Evolutionary conservation across 2,888 invertebrate species (phyloP), one percentile per base, ranked within the genome.

Genomic region (Ctena decussata): DNA sequence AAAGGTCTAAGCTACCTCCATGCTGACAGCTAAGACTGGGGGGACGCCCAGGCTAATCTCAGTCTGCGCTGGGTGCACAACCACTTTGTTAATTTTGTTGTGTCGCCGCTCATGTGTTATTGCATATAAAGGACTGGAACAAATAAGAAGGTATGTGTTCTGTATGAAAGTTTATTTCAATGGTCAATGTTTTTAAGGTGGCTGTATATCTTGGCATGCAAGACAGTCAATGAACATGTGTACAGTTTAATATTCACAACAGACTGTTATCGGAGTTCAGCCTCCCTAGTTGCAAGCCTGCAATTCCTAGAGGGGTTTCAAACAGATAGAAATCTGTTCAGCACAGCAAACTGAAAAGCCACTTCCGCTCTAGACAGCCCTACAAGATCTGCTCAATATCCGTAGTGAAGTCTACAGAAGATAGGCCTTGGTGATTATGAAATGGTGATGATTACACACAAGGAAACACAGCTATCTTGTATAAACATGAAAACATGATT

Each of bases 351-450:
- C 35, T 71, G 57, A 86, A 79, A 77, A 80, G 73, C 27, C 82
- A 73, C 53, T 44, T 30, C 77, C 11, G 53, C 30, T 76, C 41
- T 80, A 77, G 75, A 82, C 60, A 3, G 18, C 39, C 27, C 49
- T 75, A 60, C 49, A 37, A 78, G 82, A 86, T 73, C 83, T 86
- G 86, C 86, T 86, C 86, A 86, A 83, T 80, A 80, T 86, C 86
- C 65, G 77, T 69, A 57, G 49, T 46, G 46, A 41, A n/a, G 24
- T 78, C 69, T 53, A 75, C 27, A 76, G 57, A 24, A n/a, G 75
- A 82, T 77, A 71, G 82, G 80, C 81, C 80, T 79, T 84, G 87
- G 84, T 84, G 87, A 87, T 44, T 37, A 37, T 44, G 85, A 79
- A 24, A 85, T 85, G 85, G 76, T 11, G 65, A 74, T 85, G 85